Evolutionary conservation across 92 coral and sea anemone species (phyloP), one percentile per base, ranked within the genome.

Genomic region (Palythoa grandis): DNA sequence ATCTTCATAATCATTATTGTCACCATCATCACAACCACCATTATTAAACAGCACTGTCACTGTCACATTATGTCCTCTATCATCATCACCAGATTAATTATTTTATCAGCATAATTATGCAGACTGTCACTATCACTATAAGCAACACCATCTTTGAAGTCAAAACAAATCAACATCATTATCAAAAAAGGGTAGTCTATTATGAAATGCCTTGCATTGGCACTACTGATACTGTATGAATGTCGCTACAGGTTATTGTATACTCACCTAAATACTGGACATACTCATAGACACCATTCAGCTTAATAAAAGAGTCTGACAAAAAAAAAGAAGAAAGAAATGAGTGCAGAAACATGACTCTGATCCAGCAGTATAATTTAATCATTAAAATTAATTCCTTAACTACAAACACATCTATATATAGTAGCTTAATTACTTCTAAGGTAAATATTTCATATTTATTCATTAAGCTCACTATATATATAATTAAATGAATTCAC

Each of bases 181-280:
- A n/a, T n/a, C n/a, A n/a, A n/a, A n/a, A n/a, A 12, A 19, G 70
- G n/a, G 35, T 29, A 19, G 12, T 65, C 11, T 12, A 19, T 23
- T 12, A 5, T 65, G 70, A 12, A 15, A 65, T 20, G 11, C 25
- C 23, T 7, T 20, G 11, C 25, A 3, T 7, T 23, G 19, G 4
- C 37, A 65, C 70, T 4, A 65, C 2, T 65, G 5, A 22, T 19
- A 1, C 23, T 67, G 2, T 60, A 60, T 14, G 1, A 58, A 58
- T 63, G 65, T 20, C 35, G 25, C 35, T 10, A 63, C 11, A 12
- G 61, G 61, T 12, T 56, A 37, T 79, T 19, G 12, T 20, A 1
- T 79, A 61, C 72, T 80, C 29, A 80, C 85, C 85, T 52, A 80
- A 47, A 80, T 80, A 80, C 85, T 65, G 74, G 39, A 80, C 74